Evolutionary conservation across 1,140 invertebrate species (phyloP), one percentile per base, ranked within the genome.

Genomic region (Drosophila biarmipes): DNA sequence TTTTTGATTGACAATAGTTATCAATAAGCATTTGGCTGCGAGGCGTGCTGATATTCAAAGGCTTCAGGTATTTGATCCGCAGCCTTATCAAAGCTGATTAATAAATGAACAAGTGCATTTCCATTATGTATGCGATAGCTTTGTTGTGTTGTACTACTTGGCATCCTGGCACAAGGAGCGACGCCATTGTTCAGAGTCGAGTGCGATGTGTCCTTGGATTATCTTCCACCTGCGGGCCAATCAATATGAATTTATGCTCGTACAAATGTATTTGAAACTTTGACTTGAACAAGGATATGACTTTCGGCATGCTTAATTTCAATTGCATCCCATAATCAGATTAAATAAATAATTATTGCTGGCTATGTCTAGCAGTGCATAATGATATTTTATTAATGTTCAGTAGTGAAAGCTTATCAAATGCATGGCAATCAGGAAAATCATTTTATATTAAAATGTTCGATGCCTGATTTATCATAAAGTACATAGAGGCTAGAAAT

Each of bases 1-100:
- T 31, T 31, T 10, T 31, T 31, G 2, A 31, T 24, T 10, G 29
- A 31, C 8, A 0, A 12, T 1, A 5, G 12, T 17, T 27, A 21
- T 8, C 2, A 21, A 46, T 14, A 29, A 27, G n/a, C 21, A 46
- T 19, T 6, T 27, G 21, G 15, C 12, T 29, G 14, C 43, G 17
- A 29, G 35, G 55, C 40, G n/a, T 55, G 55, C 56, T 45, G 71
- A 66, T 80, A 66, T 42, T 77, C 67, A 69, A 77, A 58, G 63
- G 63, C 66, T 42, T 35, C 57, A 68, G 54, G 61, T 85, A 80
- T 85, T 85, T 80, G 77, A 80, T 73, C 63, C 52, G 56, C 75
- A 78, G 67, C 81, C 77, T 78, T 63, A 73, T 58, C 45, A 80
- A 80, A 66, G 73, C 78, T 78, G 76, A 87, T 86, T 75, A 86